Conservation (phyloP, 2,113 vertebrate genomes). For the Hyperopisus bebe region DNA sequence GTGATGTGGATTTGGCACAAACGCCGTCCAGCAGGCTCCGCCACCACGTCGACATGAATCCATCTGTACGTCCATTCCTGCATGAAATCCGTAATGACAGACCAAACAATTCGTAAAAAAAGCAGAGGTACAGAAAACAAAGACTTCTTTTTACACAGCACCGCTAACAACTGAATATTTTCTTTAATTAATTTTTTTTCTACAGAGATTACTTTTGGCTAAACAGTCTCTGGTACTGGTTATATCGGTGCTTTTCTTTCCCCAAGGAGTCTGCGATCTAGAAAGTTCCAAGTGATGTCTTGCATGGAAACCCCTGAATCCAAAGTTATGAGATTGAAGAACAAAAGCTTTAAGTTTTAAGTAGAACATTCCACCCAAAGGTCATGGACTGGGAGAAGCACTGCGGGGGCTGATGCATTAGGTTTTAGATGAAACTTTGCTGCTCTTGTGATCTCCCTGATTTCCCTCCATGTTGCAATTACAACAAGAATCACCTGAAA, state of each 20-base stretch:
- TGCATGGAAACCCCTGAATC: neutral
- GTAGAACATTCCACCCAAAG: neutral
- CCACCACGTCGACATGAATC: conserved; percentile 9
- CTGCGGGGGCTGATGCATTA: neutral
- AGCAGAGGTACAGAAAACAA: conserved; percentile 18
- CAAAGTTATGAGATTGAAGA: conserved; percentile 1
- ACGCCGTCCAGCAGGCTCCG: conserved; percentile 5
- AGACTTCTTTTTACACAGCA: conserved; percentile 12
- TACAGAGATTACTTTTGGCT: neutral
- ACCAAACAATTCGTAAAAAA: conserved; percentile 10
- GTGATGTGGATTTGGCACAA: conserved; percentile 34
- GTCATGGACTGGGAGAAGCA: neutral
- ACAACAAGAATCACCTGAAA: neutral
- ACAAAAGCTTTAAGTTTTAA: neutral
- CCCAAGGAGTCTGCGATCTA: neutral
- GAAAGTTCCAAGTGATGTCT: neutral
- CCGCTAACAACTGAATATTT: neutral
- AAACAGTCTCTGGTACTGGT: conserved; percentile 7
- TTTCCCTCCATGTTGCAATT: neutral
- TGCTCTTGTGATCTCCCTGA: neutral
- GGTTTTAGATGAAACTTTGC: neutral
- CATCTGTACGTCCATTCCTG: conserved; percentile 19
- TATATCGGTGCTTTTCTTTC: neutral
- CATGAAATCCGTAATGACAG: conserved; percentile 26
- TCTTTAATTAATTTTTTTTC: conserved; percentile 2